Evolutionary conservation across 2,888 invertebrate species (phyloP).

Genomic region (Drosophila pegasa): DNA sequence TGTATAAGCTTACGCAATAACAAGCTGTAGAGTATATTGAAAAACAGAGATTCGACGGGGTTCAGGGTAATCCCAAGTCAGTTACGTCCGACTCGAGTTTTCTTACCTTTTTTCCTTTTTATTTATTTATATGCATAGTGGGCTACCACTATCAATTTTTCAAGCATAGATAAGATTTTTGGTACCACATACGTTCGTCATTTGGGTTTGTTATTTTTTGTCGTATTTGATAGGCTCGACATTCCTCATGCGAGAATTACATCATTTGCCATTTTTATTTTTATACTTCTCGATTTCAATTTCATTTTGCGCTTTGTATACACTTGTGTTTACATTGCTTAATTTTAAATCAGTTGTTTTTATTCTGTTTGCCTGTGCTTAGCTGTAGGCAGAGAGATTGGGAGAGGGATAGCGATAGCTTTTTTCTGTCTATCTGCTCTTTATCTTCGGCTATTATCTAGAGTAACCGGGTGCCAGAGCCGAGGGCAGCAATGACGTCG

Average conservation of each 20-base stretch:
- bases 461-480: conserved; percentile 1
- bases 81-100: too few relatives aligned
- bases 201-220: neutral
- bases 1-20: too few relatives aligned
- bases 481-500: conserved; percentile 28
- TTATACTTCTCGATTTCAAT: conserved; percentile 40
- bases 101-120: too few relatives aligned
- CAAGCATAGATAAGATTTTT: neutral
- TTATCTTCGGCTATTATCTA: conserved; percentile 11
- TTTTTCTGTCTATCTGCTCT: conserved; percentile 6
- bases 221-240: conserved; percentile 38
- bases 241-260: conserved; percentile 58
- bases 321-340: conserved; percentile 35
- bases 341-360: conserved; percentile 25
- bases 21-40: too few relatives aligned
- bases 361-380: too few relatives aligned
- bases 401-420: neutral
- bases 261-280: conserved; percentile 63
- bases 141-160: neutral
- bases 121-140: conserved; percentile 9
- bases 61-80: too few relatives aligned
- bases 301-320: conserved; percentile 40
- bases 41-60: too few relatives aligned
- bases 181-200: conserved; percentile 28
- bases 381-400: neutral